Conservation (phyloP, 2,113 vertebrate species). For the Entosphenus tridentatus region DNA sequence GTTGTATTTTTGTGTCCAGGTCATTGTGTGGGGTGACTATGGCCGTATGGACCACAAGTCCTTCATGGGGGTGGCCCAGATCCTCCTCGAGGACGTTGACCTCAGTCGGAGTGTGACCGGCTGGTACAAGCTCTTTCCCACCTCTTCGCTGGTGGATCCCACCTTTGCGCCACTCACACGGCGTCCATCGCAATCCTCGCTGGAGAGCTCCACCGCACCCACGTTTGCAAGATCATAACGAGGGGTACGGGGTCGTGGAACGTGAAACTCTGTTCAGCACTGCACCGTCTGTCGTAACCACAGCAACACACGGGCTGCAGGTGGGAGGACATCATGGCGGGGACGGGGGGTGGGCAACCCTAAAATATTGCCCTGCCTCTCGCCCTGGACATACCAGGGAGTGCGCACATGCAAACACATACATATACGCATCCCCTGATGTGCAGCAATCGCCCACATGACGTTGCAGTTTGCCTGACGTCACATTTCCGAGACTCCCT, state of each 20-base stretch:
- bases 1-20: neutral
- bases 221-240: conserved; percentile 1
- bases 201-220: conserved; percentile 1
- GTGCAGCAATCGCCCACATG: too few relatives aligned
- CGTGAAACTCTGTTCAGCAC: too few relatives aligned
- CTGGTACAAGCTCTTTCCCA: conserved; percentile 6
- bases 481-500: too few relatives aligned
- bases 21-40: conserved; percentile 6
- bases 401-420: too few relatives aligned
- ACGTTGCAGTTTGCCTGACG: too few relatives aligned
- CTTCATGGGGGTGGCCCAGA: conserved; percentile 3
- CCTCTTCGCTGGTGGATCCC: conserved; percentile 4
- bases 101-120: neutral
- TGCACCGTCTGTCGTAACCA: too few relatives aligned
- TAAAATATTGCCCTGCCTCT: too few relatives aligned
- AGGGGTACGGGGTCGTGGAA: neutral
- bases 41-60: conserved; percentile 5
- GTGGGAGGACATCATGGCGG: too few relatives aligned
- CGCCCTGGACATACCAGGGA: too few relatives aligned
- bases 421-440: too few relatives aligned
- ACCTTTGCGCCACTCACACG: conserved; percentile 1
- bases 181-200: neutral
- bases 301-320: too few relatives aligned
- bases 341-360: too few relatives aligned
- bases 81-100: conserved; percentile 2